These are phyloP conservation scores for Trissolcus japonicus DNA, from an alignment of 2,888 invertebrate species.

Conservation along the genomic window DNA sequence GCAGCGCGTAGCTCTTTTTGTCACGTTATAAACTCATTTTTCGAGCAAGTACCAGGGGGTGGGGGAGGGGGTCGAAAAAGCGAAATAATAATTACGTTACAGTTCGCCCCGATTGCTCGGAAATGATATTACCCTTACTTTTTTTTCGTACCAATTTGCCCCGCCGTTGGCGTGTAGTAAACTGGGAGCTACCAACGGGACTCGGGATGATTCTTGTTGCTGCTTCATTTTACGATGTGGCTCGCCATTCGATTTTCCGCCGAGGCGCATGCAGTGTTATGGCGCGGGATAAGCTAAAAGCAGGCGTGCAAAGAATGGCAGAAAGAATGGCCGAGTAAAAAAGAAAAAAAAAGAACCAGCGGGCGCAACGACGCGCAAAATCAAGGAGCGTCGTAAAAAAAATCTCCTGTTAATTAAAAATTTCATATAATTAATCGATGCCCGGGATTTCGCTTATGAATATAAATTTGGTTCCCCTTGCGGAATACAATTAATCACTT, in stretches of 20 bases:
- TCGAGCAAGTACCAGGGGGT: no score
- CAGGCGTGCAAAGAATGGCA: constrained; percentile 52
- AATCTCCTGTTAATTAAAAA: constrained; percentile 44
- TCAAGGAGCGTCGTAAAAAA: constrained; percentile 50
- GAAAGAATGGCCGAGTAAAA: constrained; percentile 39
- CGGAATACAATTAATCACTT: no score
- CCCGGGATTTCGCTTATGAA: constrained; percentile 27
- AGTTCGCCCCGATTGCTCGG: constrained; percentile 48
- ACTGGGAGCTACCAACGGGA: constrained; percentile 43
- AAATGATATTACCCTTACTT: constrained; percentile 42
- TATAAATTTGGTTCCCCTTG: no score
- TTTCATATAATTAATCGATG: constrained; percentile 38
- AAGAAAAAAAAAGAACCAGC: constrained; percentile 12
- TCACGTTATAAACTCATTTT: constrained; percentile 33
- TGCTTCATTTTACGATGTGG: constrained; percentile 51
- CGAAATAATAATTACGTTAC: constrained; percentile 50
- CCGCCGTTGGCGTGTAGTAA: constrained; percentile 40
- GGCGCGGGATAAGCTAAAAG: constrained; percentile 48
- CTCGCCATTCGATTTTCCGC: constrained; percentile 58
- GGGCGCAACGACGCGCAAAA: constrained; percentile 45
- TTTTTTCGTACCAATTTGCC: constrained; percentile 41
- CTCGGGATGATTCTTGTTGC: constrained; percentile 46
- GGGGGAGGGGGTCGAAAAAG: constrained; percentile 11
- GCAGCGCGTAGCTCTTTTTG: constrained; percentile 12
- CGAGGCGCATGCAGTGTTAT: constrained; percentile 52